Percentiles rank a stretch among this genome's conserved stretches.
phyloP scores from a whole-genome alignment of 2,113 vertebrate genomes.

The Equus przewalskii region DNA sequence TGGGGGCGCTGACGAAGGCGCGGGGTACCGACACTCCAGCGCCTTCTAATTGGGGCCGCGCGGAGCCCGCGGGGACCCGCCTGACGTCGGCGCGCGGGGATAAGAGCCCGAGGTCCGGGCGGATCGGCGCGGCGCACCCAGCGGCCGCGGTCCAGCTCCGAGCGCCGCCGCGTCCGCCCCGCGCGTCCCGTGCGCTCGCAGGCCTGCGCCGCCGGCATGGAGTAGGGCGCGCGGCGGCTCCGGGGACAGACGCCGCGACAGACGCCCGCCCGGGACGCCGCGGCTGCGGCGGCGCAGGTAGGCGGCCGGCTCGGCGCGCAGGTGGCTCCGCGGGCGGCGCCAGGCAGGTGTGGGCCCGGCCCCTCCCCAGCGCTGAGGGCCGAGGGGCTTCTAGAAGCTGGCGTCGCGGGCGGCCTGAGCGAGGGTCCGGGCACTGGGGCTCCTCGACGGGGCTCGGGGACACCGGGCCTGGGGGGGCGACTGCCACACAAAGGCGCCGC shows the following conservation, averaged over 20 bases:
- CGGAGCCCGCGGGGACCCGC: conserved; percentile 87
- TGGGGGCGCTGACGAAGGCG: conserved; percentile 66
- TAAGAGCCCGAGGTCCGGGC: conserved; percentile 84
- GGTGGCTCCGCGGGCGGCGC: neutral
- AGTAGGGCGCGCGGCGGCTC: conserved; percentile 71
- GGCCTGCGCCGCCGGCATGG: conserved; percentile 78
- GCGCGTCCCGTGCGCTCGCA: conserved; percentile 84
- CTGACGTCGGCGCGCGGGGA: conserved; percentile 87
- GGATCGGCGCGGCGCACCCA: conserved; percentile 60
- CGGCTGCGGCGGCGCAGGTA: conserved; percentile 34
- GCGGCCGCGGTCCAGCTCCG: conserved; percentile 54
- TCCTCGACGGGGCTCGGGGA: neutral
- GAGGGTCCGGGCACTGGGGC: neutral
- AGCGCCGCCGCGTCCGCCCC: conserved; percentile 67
- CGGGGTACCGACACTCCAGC: conserved; percentile 70
- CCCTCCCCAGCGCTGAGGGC: no score
- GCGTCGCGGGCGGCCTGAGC: neutral
- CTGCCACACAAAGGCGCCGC: neutral
- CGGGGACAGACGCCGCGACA: neutral
- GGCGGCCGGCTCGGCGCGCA: neutral
- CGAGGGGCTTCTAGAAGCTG: neutral
- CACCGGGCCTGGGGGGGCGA: neutral
- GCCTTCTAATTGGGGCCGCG: conserved; percentile 82
- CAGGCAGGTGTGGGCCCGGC: neutral
- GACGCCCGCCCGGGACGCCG: neutral